A percentile compares a stretch with the other conserved stretches of the same genome.
phyloP scores from a whole-genome alignment of 2,113 vertebrate genomes.

The Monopterus albus region DNA sequence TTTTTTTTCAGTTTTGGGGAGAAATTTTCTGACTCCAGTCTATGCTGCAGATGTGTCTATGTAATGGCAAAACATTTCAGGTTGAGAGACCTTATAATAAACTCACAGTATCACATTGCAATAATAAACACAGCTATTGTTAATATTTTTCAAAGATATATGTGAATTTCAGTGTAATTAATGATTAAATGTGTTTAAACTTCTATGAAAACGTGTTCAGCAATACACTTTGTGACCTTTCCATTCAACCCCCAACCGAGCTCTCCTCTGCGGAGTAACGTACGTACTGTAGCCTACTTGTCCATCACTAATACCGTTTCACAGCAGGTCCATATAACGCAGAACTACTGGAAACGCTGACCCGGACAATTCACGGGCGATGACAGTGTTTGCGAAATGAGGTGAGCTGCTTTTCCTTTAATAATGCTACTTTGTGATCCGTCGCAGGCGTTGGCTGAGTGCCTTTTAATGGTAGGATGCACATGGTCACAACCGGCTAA shows the following conservation, averaged over 20 bases:
- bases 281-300: constrained; percentile 14
- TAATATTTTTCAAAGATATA: neutral
- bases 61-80: neutral
- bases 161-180: neutral
- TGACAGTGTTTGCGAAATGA: constrained; percentile 22
- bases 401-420: constrained; percentile 40
- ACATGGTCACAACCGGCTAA: neutral
- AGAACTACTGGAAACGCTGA: constrained; percentile 12
- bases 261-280: neutral
- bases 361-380: neutral
- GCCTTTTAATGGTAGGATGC: neutral
- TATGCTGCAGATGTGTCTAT: neutral
- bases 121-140: neutral
- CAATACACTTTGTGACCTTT: neutral
- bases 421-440: neutral
- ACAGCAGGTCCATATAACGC: constrained; percentile 49
- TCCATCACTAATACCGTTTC: constrained; percentile 66
- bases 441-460: neutral
- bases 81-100: neutral
- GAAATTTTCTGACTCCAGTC: neutral
- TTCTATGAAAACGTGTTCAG: constrained; percentile 3
- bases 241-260: neutral
- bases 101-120: neutral
- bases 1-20: neutral
- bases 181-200: neutral